Evolutionary conservation across 1,140 invertebrate genomes (phyloP), one percentile per base, ranked within the genome.

Genomic region (Hylaeus volcanicus): DNA sequence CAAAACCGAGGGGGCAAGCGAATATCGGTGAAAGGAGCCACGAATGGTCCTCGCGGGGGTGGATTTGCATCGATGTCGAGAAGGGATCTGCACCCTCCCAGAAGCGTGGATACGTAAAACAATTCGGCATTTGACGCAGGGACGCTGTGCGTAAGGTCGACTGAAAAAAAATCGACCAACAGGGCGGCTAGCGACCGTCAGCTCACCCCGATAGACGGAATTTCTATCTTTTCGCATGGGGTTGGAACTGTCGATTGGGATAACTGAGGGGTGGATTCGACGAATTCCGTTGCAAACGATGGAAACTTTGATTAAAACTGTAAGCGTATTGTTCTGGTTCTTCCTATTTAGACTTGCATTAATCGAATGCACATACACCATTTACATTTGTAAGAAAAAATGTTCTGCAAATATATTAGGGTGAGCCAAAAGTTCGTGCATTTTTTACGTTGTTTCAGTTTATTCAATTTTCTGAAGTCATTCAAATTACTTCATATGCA

Each of bases 41-140:
- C 56, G 70, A 65, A 74, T 58, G 75, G 51, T n/a, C 65, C n/a
- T 53, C 37, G 69, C 48, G 81, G 8, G 60, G 70, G 71, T 71
- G 84, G 76, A 85, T 85, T 84, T 84, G 84, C 84, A 85, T 85
- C 77, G 43, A 56, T 72, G 61, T 37, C 66, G 71, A 53, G 41
- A 56, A 79, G 82, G 82, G 82, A 72, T 71, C 76, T 66, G 66
- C 81, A 79, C 81, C 82, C 77, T 75, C 60, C 56, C 48, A 8
- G 53, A 1, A 39, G n/a, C 43, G 51, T 14, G 39, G 66, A 56
- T 74, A 84, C 78, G 63, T 66, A 58, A 74, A 84, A 81, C 60
- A 70, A 79, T 79, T 79, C 76, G 76, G 15, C n/a, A 14, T 79
- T 79, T 79, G 76, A 79, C 69, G 58, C 51, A 53, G 48, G 71